These are phyloP conservation scores for Gavia stellata DNA, from an alignment of 2,113 vertebrate species.

Conservation along the genomic window DNA sequence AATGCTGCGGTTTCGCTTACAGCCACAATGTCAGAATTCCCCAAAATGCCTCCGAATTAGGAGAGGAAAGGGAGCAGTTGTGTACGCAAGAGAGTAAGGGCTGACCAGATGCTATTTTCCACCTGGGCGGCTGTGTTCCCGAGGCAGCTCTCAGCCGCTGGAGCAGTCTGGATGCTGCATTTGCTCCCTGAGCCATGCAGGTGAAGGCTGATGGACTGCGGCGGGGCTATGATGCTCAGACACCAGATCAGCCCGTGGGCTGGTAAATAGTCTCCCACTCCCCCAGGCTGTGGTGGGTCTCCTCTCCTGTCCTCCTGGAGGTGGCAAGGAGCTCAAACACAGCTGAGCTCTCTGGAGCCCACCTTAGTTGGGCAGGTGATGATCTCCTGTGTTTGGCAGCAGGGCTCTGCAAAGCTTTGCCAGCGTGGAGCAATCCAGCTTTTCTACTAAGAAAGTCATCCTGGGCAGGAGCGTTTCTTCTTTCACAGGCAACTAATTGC, in stretches of 20 bases:
- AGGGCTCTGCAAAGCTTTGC: neutral
- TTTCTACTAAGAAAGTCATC: neutral
- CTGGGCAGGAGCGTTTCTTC: neutral
- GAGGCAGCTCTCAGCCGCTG: neutral
- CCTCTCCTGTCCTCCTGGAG: neutral
- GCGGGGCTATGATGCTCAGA: neutral
- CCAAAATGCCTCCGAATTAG: neutral
- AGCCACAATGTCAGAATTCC: neutral
- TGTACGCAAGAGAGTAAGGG: fast-evolving
- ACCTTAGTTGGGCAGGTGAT: neutral
- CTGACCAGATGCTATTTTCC: neutral
- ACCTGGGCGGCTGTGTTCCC: neutral
- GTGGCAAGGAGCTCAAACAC: neutral
- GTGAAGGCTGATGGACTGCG: too few relatives aligned
- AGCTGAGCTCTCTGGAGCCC: neutral
- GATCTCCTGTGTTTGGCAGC: neutral
- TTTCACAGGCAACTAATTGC: neutral
- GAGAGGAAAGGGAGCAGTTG: neutral
- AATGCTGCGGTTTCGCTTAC: neutral
- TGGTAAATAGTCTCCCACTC: neutral
- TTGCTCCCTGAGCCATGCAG: neutral
- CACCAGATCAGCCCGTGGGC: fast-evolving
- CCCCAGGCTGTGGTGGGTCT: fast-evolving
- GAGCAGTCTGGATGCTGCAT: neutral
- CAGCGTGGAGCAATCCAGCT: neutral